phyloP scores from a whole-genome alignment of 35 echinoderm and acorn worm genomes.

The Holothuria glaberrima region DNA sequence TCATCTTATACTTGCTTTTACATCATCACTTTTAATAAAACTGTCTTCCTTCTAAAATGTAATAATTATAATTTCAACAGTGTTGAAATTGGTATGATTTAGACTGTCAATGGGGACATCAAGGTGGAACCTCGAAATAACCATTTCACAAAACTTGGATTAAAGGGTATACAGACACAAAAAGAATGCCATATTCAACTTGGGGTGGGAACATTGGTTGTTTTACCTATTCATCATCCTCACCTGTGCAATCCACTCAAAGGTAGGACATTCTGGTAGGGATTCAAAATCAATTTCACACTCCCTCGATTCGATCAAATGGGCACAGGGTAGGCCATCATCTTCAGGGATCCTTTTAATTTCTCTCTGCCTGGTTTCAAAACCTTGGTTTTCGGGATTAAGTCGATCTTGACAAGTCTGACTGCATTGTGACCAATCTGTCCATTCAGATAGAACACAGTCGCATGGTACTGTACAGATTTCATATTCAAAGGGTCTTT shows the following conservation, averaged over 20 bases:
- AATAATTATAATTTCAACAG: no score
- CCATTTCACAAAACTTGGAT: no score
- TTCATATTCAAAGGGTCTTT: constrained; percentile 54
- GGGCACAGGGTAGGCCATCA: constrained; percentile 75
- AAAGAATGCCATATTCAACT: no score
- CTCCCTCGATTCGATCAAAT: constrained; percentile 46
- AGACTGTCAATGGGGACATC: no score
- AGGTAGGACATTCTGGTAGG: constrained; percentile 67
- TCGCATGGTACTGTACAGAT: constrained; percentile 83
- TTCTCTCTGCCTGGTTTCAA: constrained; percentile 56
- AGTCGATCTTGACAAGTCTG: constrained; percentile 69
- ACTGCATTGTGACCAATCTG: constrained; percentile 67
- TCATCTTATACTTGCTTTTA: no score
- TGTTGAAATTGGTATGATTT: no score
- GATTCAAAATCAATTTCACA: constrained; percentile 39
- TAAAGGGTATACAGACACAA: no score
- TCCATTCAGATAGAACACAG: constrained; percentile 76
- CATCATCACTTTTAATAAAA: no score
- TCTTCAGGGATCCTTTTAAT: constrained; percentile 62
- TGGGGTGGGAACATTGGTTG: no score
- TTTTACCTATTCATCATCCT: no score
- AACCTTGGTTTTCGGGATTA: constrained; percentile 18
- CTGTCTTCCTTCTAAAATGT: no score
- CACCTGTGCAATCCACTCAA: constrained; percentile 77
- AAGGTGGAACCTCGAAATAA: no score